These are phyloP conservation scores for Rhopilema esculentum DNA, from an alignment of 30 jellyfish, hydroid and myxozoan species.

Conservation along the genomic window DNA sequence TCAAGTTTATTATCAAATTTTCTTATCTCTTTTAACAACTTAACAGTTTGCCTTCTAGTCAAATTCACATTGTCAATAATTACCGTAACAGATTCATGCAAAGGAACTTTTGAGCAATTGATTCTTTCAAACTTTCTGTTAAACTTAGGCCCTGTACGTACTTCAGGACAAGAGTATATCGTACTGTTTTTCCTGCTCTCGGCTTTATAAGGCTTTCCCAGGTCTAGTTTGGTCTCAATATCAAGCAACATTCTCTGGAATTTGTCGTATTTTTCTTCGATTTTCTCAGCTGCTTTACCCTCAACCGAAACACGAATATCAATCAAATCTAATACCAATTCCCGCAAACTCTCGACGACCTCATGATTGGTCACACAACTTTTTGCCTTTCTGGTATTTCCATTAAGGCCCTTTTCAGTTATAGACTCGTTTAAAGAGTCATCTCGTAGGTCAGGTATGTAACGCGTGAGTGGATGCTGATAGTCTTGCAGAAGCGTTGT, in stretches of 20 bases:
- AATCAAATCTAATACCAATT: slow-evolving; percentile 29
- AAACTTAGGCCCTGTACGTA: slow-evolving; percentile 40
- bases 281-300: slow-evolving; percentile 15
- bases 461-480: neutral
- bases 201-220: too few relatives aligned
- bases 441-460: neutral
- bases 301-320: slow-evolving; percentile 44
- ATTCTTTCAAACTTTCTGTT: slow-evolving; percentile 60
- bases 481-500: neutral
- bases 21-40: neutral
- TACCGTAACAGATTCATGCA: slow-evolving; percentile 58
- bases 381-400: neutral
- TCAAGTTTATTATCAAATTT: neutral
- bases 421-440: neutral
- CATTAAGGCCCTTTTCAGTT: too few relatives aligned
- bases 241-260: slow-evolving; percentile 40
- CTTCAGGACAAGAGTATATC: slow-evolving; percentile 60
- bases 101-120: slow-evolving; percentile 54
- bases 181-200: too few relatives aligned
- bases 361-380: slow-evolving; percentile 7
- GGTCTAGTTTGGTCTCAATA: neutral
- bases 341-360: slow-evolving; percentile 9
- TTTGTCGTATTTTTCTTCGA: slow-evolving; percentile 61
- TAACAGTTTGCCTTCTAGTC: neutral
- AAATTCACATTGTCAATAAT: slow-evolving; percentile 48